These are phyloP conservation scores for Zoroaster sp. DNA, from an alignment of 53 echinoderm and acorn worm genomes.

Conservation along the genomic window DNA sequence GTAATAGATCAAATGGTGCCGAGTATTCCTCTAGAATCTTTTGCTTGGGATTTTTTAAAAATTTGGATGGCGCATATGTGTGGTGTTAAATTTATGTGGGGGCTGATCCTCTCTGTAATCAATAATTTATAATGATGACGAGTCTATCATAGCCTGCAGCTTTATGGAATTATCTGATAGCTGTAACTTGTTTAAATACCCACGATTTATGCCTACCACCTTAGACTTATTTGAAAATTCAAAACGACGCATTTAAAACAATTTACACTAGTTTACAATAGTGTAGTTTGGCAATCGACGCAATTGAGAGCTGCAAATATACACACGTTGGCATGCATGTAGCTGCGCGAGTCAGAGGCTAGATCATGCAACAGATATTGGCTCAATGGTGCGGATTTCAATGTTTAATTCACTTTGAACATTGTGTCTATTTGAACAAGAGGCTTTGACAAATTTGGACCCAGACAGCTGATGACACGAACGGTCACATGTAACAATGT, in stretches of 20 bases:
- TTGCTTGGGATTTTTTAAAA: no score
- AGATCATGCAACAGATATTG: not conserved
- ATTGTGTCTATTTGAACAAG: slow-evolving; percentile 19
- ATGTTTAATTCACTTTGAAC: slow-evolving; percentile 11
- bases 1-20: no score
- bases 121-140: no score
- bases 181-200: no score
- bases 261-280: not conserved
- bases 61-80: no score
- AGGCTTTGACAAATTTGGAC: not conserved
- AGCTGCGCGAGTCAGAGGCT: slow-evolving; percentile 9
- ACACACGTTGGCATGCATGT: not conserved
- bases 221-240: not conserved
- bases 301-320: not conserved
- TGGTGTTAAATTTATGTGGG: no score
- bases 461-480: not conserved
- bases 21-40: no score
- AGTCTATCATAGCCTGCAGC: no score
- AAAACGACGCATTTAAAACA: not conserved
- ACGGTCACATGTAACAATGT: not conserved
- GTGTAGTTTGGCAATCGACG: not conserved
- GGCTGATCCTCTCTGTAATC: no score
- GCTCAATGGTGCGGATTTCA: slow-evolving; percentile 17
- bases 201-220: no score
- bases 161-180: no score